Evolutionary conservation across 1,140 invertebrate genomes (phyloP).

Genomic region (Mylabris phalerata): DNA sequence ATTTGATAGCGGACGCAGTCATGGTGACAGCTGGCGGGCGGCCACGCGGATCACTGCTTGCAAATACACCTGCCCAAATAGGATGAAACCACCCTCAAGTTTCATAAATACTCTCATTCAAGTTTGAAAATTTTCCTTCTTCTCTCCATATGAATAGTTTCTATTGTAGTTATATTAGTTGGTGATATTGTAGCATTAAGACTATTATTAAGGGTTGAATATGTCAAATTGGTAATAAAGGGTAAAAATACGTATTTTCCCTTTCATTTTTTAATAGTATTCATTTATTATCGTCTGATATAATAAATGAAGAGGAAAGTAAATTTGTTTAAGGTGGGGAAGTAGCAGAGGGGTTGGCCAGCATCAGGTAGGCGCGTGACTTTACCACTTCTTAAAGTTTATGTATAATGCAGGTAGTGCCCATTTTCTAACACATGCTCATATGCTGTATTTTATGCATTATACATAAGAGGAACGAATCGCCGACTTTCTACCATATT

Average conservation of each 20-base stretch:
- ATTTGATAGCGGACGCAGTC: constrained; percentile 10
- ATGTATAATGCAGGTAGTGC: constrained; percentile 12
- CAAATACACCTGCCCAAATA: constrained; percentile 34
- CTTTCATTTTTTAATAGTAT: too few relatives aligned
- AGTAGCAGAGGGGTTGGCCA: neutral
- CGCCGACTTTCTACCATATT: neutral
- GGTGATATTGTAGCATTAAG: too few relatives aligned
- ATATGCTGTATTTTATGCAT: too few relatives aligned
- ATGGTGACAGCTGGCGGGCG: constrained; percentile 29
- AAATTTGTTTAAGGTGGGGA: constrained; percentile 1
- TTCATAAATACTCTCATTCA: neutral
- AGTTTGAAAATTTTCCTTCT: too few relatives aligned
- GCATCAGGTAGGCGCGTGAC: constrained; percentile 18
- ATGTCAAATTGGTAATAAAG: too few relatives aligned
- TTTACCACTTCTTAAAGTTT: constrained; percentile 10
- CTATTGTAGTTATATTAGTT: too few relatives aligned
- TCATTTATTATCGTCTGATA: constrained; percentile 10
- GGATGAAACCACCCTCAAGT: constrained; percentile 11
- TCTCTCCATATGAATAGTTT: too few relatives aligned
- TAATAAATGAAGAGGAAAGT: constrained; percentile 15
- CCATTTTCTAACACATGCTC: neutral
- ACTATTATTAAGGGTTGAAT: too few relatives aligned
- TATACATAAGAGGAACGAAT: too few relatives aligned
- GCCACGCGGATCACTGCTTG: constrained; percentile 26
- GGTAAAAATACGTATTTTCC: too few relatives aligned